phyloP scores from a whole-genome alignment of 2,888 invertebrate species.

The Bellardia pandia region DNA sequence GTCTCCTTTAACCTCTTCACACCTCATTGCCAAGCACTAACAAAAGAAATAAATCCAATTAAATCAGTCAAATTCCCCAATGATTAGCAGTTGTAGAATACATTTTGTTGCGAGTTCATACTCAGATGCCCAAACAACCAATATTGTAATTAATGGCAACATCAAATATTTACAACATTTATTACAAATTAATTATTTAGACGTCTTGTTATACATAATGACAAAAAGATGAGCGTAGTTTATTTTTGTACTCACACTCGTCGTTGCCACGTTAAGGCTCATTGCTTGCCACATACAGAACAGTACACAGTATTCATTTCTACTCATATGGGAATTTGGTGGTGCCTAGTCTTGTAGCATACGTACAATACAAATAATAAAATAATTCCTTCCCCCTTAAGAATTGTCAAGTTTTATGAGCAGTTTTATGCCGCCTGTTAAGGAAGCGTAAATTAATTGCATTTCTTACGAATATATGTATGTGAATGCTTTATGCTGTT shows the following conservation, averaged over 20 bases:
- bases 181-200: slow-evolving; percentile 74
- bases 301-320: not conserved
- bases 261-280: slow-evolving; percentile 62
- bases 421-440: slow-evolving; percentile 74
- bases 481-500: slow-evolving; percentile 64
- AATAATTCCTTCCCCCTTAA: slow-evolving; percentile 44
- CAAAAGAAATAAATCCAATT: slow-evolving; percentile 64
- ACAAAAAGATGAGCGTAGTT: slow-evolving; percentile 47
- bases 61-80: slow-evolving; percentile 65
- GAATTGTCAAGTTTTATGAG: slow-evolving; percentile 57
- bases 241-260: slow-evolving; percentile 44
- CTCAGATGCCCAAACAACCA: slow-evolving; percentile 30
- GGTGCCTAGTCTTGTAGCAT: not conserved
- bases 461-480: not conserved
- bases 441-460: slow-evolving; percentile 83
- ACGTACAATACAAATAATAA: not conserved
- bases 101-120: slow-evolving; percentile 29
- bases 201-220: slow-evolving; percentile 68
- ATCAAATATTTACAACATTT: slow-evolving; percentile 72
- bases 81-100: slow-evolving; percentile 61
- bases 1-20: slow-evolving; percentile 50
- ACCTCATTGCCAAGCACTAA: slow-evolving; percentile 63
- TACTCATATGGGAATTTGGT: slow-evolving; percentile 26
- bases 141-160: slow-evolving; percentile 68
- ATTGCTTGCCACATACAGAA: slow-evolving; percentile 55